Percentiles rank a stretch among this genome's conserved stretches.
phyloP scores from a whole-genome alignment of 1,140 invertebrate species.

The Planococcus citri region DNA sequence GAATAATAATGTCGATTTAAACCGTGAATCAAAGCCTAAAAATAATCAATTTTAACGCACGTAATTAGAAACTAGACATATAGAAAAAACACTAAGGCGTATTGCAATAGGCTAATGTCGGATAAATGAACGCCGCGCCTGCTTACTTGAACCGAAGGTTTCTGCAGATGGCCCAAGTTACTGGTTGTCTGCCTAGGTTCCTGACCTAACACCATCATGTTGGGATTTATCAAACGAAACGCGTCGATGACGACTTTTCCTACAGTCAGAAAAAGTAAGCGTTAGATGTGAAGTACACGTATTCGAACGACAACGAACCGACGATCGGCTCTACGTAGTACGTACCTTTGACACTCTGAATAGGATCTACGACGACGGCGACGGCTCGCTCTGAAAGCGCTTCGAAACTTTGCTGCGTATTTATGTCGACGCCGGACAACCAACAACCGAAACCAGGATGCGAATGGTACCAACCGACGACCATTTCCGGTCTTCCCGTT shows the following conservation, averaged over 20 bases:
- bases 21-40: constrained; percentile 91
- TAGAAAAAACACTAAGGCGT: no score
- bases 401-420: constrained; percentile 99
- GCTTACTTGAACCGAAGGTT: constrained; percentile 82
- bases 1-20: constrained; percentile 99
- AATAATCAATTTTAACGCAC: no score
- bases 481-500: constrained; percentile 98
- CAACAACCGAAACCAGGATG: constrained; percentile 99
- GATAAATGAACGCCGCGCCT: no score
- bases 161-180: constrained; percentile 95
- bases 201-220: constrained; percentile 97
- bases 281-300: background rate
- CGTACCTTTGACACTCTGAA: constrained; percentile 92
- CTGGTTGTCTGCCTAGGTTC: constrained; percentile 98
- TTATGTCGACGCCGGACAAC: constrained; percentile 99
- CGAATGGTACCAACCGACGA: constrained; percentile 99
- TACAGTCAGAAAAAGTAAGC: constrained; percentile 26
- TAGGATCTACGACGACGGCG: constrained; percentile 98
- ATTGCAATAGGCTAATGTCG: no score
- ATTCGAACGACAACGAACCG: no score
- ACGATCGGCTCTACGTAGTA: no score
- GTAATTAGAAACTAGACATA: no score
- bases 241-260: constrained; percentile 90
- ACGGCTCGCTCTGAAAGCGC: constrained; percentile 95
- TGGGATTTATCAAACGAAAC: constrained; percentile 94